Percentiles rank a stretch among this genome's conserved stretches.
Evolutionary conservation across 2,888 invertebrate genomes (phyloP).

Genomic region (Podabrus alpinus): DNA sequence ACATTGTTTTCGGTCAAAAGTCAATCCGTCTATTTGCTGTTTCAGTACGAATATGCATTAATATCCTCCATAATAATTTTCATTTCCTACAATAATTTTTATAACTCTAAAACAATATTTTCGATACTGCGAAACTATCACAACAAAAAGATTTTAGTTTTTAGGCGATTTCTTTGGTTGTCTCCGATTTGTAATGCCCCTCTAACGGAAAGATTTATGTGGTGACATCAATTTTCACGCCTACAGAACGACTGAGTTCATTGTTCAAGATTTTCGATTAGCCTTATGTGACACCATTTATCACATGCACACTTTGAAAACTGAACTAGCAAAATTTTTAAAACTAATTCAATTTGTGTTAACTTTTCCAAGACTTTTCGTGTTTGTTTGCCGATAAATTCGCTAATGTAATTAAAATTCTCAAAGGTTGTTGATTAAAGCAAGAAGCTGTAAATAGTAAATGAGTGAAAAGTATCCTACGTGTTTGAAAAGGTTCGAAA

Average conservation of each 20-base stretch:
- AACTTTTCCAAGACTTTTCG: not conserved
- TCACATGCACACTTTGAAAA: not conserved
- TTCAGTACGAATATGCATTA: not conserved
- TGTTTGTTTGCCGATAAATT: not conserved
- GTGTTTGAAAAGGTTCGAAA: not conserved
- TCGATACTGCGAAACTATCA: not conserved
- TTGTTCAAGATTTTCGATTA: not conserved
- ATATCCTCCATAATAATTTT: too few relatives aligned
- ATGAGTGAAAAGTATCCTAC: not conserved
- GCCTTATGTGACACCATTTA: not conserved
- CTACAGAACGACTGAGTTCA: not conserved
- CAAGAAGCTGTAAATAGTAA: not conserved
- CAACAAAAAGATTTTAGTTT: not conserved
- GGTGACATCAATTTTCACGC: not conserved
- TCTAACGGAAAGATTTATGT: not conserved
- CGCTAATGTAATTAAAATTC: not conserved
- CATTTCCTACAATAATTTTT: not conserved
- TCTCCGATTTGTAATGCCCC: not conserved
- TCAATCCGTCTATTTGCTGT: not conserved
- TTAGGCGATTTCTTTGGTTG: not conserved
- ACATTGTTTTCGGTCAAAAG: too few relatives aligned
- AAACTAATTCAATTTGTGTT: not conserved
- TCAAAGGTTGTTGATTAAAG: not conserved
- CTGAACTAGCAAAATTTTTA: not conserved
- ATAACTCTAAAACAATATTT: not conserved